Conservation (phyloP, 2,797 vertebrate species). For the Aulostomus chinensis region DNA sequence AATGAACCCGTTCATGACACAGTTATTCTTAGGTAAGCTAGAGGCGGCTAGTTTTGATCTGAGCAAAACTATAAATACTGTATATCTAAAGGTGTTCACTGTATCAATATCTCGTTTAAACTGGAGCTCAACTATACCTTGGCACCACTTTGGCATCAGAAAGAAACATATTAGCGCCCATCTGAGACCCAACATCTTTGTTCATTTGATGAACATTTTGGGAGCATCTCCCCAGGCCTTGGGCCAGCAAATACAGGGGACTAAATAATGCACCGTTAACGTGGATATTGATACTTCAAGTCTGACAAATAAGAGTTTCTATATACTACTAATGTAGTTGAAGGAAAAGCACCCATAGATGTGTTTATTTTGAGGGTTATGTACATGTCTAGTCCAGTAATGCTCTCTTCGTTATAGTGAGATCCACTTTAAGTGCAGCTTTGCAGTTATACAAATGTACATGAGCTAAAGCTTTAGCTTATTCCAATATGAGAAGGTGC, state of each 20-base stretch:
- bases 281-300: constrained; percentile 57
- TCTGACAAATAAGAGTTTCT: constrained; percentile 55
- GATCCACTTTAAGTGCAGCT: constrained; percentile 67
- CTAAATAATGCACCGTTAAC: constrained; percentile 38
- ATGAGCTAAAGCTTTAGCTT: constrained; percentile 68
- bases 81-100: constrained; percentile 43
- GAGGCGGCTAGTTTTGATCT: constrained; percentile 75
- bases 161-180: constrained; percentile 62
- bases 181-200: constrained; percentile 56
- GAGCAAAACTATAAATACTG: constrained; percentile 55
- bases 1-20: constrained; percentile 29
- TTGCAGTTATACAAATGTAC: constrained; percentile 62
- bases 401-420: constrained; percentile 45
- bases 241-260: constrained; percentile 45
- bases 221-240: constrained; percentile 49
- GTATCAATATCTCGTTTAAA: constrained; percentile 27
- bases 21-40: constrained; percentile 74
- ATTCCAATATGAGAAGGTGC: constrained; percentile 59
- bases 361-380: constrained; percentile 31
- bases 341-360: constrained; percentile 48
- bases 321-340: constrained; percentile 42
- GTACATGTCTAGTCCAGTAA: constrained; percentile 37
- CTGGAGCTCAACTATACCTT: constrained; percentile 62
- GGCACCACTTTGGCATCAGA: constrained; percentile 80
- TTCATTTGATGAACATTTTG: constrained; percentile 68